Evolutionary conservation across 1,140 invertebrate genomes (phyloP).

Genomic region (Philotrypesis tridentata): DNA sequence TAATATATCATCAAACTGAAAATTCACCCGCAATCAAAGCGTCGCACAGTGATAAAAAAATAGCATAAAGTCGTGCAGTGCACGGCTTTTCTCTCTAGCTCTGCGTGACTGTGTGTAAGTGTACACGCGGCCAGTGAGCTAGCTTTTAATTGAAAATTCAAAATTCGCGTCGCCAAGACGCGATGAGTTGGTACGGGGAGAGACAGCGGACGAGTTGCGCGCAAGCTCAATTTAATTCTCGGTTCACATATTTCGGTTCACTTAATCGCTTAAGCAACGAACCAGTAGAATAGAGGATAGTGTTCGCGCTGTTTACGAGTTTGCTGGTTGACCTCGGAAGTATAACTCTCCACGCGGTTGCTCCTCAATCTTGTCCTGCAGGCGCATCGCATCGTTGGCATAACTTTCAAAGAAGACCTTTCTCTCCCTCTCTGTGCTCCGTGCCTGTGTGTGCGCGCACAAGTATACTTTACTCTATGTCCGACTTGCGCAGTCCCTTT

Average conservation of each 20-base stretch:
- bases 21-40: slow-evolving; percentile 13
- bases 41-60: slow-evolving; percentile 5
- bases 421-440: not conserved
- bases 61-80: not conserved
- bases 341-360: slow-evolving; percentile 67
- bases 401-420: slow-evolving; percentile 56
- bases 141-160: slow-evolving; percentile 8
- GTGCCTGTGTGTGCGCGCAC: not conserved
- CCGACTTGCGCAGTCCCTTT: slow-evolving; percentile 50
- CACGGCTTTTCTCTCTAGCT: not conserved
- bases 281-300: slow-evolving; percentile 15
- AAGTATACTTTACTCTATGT: slow-evolving; percentile 48
- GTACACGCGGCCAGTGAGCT: too few species aligned
- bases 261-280: slow-evolving; percentile 36
- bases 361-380: slow-evolving; percentile 69
- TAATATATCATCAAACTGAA: slow-evolving; percentile 4
- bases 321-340: slow-evolving; percentile 66
- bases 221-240: slow-evolving; percentile 38
- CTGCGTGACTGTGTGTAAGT: not conserved
- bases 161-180: not conserved
- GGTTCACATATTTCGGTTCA: too few species aligned
- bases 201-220: not conserved
- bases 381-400: slow-evolving; percentile 62
- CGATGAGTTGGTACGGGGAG: not conserved
- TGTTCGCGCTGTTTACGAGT: slow-evolving; percentile 57